These are phyloP conservation scores for Amblyornis subalaris DNA, from an alignment of 2,113 vertebrate species.

Conservation along the genomic window DNA sequence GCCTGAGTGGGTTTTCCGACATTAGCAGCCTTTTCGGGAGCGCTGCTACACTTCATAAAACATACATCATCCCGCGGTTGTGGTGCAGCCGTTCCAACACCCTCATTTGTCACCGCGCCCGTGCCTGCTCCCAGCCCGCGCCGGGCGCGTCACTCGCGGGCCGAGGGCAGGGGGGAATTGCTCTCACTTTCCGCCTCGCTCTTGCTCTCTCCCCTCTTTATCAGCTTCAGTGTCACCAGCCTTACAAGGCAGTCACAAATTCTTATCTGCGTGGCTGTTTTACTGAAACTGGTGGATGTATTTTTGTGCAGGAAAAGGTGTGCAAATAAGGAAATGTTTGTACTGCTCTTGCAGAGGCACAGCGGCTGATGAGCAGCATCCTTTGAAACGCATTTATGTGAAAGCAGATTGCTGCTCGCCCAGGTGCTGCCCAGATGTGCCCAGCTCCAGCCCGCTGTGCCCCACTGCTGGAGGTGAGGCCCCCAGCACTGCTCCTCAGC, in stretches of 20 bases:
- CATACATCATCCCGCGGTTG: neutral
- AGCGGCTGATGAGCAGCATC: fast-evolving
- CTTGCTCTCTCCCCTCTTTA: neutral
- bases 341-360: neutral
- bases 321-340: fast-evolving
- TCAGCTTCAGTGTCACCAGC: fast-evolving
- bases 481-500: neutral
- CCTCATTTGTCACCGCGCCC: neutral
- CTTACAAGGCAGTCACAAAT: neutral
- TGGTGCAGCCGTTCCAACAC: fast-evolving
- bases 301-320: neutral
- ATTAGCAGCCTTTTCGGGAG: neutral
- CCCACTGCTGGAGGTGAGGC: neutral
- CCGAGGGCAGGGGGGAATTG: fast-evolving
- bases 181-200: fast-evolving
- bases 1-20: neutral
- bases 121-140: neutral
- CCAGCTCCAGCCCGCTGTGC: fast-evolving
- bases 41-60: neutral
- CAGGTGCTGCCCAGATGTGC: neutral
- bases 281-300: fast-evolving
- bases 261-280: fast-evolving
- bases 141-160: fast-evolving
- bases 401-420: fast-evolving
- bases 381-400: fast-evolving